phyloP scores from a whole-genome alignment of 2,888 invertebrate species.

The Amphipyra tragopoginis region DNA sequence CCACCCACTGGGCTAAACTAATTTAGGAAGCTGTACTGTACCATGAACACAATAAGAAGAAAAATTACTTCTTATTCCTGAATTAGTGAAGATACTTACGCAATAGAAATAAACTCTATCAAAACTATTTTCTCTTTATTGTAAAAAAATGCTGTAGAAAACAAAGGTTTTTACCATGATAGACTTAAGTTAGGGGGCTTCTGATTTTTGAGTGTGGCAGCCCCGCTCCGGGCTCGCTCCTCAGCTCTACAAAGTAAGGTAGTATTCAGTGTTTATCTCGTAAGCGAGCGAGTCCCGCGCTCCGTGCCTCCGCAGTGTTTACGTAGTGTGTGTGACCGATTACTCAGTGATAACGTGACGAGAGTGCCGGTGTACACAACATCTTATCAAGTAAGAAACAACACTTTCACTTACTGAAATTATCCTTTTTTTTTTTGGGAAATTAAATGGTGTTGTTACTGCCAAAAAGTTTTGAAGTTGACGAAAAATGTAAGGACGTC shows the following conservation, averaged over 20 bases:
- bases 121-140: background rate
- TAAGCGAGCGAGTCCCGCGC: constrained; percentile 61
- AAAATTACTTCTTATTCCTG: no score
- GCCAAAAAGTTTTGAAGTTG: constrained; percentile 48
- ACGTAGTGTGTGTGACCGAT: constrained; percentile 70
- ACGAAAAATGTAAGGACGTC: constrained; percentile 17
- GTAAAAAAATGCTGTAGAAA: background rate
- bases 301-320: constrained; percentile 65
- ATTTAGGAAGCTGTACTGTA: no score
- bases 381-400: constrained; percentile 65
- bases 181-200: constrained; percentile 45
- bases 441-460: constrained; percentile 3
- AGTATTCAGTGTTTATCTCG: constrained; percentile 69
- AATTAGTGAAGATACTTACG: no score
- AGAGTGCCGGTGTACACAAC: constrained; percentile 60
- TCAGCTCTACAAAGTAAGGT: constrained; percentile 52
- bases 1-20: no score
- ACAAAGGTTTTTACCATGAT: background rate
- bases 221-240: constrained; percentile 62
- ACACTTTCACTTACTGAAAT: constrained; percentile 4
- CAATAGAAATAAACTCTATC: background rate
- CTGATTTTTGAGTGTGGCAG: constrained; percentile 64
- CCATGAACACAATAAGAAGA: no score
- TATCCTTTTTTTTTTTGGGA: background rate
- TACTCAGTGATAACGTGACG: constrained; percentile 77